Conservation (phyloP, 2,113 vertebrate genomes). For the Coregonus clupeaformis region DNA sequence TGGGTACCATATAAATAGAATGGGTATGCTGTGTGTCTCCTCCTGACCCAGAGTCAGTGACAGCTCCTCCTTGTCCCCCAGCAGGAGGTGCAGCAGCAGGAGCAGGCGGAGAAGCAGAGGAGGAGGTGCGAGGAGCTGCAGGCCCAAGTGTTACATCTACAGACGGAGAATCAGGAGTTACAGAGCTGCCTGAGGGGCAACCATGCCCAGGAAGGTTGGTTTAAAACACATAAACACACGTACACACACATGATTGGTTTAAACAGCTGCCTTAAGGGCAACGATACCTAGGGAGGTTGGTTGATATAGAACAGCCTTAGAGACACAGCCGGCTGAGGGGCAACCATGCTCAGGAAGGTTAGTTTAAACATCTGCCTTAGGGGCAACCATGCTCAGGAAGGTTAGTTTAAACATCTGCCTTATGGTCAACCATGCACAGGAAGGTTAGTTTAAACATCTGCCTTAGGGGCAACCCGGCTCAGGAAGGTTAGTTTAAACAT, state of each 20-base stretch:
- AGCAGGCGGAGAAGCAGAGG: conserved; percentile 71
- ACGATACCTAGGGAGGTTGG: too few species aligned
- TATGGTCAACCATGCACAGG: too few species aligned
- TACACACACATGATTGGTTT: neutral
- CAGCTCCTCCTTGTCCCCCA: neutral
- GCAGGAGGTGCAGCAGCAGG: conserved; percentile 74
- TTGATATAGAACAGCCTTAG: too few species aligned
- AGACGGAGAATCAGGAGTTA: conserved; percentile 82
- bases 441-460: too few species aligned
- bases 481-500: too few species aligned
- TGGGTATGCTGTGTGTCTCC: neutral
- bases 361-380: neutral
- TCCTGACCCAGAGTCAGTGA: neutral
- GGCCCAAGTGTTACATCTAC: conserved; percentile 72
- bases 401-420: too few species aligned
- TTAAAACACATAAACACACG: neutral
- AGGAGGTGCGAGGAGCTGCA: conserved; percentile 72
- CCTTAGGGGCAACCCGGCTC: too few species aligned
- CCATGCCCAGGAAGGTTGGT: neutral
- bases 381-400: neutral
- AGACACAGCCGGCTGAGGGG: conserved; percentile 59
- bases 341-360: neutral
- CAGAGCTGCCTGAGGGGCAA: conserved; percentile 63
- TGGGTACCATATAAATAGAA: too few species aligned
- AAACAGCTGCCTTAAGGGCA: too few species aligned